Evolutionary conservation across 2,113 vertebrate genomes (phyloP).

Genomic region (Silurus meridionalis): DNA sequence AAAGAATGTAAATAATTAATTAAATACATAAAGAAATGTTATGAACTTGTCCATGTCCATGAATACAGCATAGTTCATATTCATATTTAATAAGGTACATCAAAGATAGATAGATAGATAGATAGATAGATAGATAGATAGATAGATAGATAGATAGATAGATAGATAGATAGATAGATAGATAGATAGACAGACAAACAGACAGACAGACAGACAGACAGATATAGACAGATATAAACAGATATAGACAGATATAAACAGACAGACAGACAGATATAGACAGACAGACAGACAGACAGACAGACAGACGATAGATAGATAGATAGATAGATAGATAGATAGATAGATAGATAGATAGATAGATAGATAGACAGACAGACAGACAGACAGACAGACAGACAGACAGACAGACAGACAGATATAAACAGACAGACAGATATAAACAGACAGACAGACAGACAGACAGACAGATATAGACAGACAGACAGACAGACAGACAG

Average conservation of each 20-base stretch:
- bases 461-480: neutral
- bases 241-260: too few species aligned
- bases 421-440: neutral
- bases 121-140: neutral
- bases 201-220: too few species aligned
- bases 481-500: neutral
- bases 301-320: neutral
- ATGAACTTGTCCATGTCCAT: too few species aligned
- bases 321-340: neutral
- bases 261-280: too few species aligned
- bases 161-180: too few species aligned
- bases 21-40: too few species aligned
- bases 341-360: neutral
- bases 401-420: slow-evolving; percentile 1
- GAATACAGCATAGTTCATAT: neutral
- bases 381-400: neutral
- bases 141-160: too few species aligned
- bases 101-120: neutral
- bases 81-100: neutral
- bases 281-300: neutral
- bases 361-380: neutral
- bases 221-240: too few species aligned
- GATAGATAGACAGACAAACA: too few species aligned
- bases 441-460: neutral
- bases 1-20: neutral